Evolutionary conservation across 2,113 vertebrate genomes (phyloP), one percentile per base, ranked within the genome.

Genomic region (Trichechus manatus): DNA sequence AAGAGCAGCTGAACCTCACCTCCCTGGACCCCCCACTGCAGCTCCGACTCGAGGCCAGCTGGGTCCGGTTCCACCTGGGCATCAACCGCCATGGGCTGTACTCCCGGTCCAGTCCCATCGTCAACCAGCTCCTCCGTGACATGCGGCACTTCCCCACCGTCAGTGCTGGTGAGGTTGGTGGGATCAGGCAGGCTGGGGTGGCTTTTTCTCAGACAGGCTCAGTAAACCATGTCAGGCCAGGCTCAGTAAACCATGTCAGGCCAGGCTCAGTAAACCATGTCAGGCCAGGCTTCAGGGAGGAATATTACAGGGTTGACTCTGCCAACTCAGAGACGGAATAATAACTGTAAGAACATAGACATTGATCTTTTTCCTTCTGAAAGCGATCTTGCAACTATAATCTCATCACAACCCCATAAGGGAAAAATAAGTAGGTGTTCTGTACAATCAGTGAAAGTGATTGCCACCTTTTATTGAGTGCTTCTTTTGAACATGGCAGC

Each of bases 1-100:
- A 64, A 85, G 94, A 98, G 56, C 98, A 98, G 88, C 90, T 98
- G 64, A 99, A 99, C 96, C 92, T 98, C 0, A 99, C 98, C 0
- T 97, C 98, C 0, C 78, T 23, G 0, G 98, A 89, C 0, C 92
- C 88, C 0, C 94, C 96, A 0, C 66, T 98, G 59, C 98, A 96
- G 5, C 95, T 99, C 33, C 98, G 98, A 68, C 98, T 97, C 0
- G 98, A 99, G 2, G 98, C 99, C 97, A 99, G 98, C 97, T 99
- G 99, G 99, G 93, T 99, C 53, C 99, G 99, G 95, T 99, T 99
- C 98, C 99, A 99, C 94, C 96, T 99, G 98, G 99, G 99, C 14
- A 99, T 99, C 87, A 99, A 77, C 92, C 98, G 99, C 31, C 98
- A 99, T 0, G 99, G 99, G 23, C 98, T 99, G 33, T 99, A 99